Percentiles rank a stretch among this genome's conserved stretches.
phyloP scores from a whole-genome alignment of 2,888 invertebrate genomes.

The Leptinotarsa rubiginosa region DNA sequence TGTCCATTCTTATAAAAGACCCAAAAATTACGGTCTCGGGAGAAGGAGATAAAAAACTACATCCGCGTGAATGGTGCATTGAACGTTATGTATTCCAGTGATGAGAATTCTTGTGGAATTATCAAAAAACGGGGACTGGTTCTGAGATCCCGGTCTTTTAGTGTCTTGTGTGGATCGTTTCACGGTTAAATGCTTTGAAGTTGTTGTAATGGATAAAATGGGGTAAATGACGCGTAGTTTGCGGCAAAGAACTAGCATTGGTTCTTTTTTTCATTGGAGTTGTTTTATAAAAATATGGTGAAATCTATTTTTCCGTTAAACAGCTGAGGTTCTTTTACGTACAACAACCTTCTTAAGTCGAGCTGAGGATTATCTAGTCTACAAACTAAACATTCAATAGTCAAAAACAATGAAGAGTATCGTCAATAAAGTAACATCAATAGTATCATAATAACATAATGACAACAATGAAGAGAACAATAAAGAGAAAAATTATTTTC shows the following conservation, averaged over 20 bases:
- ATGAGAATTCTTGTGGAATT: conserved; percentile 1
- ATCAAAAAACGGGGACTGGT: not conserved
- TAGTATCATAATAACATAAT: no score
- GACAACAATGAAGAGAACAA: no score
- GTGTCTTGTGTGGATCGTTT: not conserved
- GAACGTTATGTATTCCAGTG: conserved; percentile 12
- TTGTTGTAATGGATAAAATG: not conserved
- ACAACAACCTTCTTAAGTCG: no score
- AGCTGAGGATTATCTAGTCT: no score
- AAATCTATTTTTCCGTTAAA: no score
- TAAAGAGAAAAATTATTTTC: no score
- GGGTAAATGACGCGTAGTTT: no score
- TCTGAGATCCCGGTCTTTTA: not conserved
- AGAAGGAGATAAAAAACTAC: not conserved
- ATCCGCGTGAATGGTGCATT: not conserved
- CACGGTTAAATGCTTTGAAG: not conserved
- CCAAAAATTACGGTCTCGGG: conserved; percentile 23
- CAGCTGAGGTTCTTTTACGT: no score
- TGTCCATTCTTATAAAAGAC: conserved; percentile 17
- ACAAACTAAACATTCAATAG: no score
- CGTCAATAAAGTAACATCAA: no score
- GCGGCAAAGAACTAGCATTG: not conserved
- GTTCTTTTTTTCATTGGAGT: not conserved
- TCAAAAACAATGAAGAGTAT: no score
- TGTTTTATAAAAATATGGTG: no score